These are phyloP conservation scores for Tetrao urogallus DNA, from an alignment of 2,113 vertebrate species.

Conservation along the genomic window DNA sequence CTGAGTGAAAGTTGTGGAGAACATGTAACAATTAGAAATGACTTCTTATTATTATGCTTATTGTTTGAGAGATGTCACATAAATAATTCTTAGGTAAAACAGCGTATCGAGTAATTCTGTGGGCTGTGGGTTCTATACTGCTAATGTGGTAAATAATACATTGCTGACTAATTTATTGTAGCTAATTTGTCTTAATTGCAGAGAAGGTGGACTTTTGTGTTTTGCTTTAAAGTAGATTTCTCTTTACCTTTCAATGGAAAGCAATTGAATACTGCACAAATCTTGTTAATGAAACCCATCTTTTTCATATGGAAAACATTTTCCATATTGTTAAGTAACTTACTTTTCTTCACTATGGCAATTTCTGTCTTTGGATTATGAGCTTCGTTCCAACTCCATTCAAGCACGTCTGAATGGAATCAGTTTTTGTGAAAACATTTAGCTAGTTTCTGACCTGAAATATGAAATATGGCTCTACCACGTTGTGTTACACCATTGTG, in stretches of 20 bases:
- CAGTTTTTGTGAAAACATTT: neutral
- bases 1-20: neutral
- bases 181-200: neutral
- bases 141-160: neutral
- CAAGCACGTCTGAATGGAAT: neutral
- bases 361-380: neutral
- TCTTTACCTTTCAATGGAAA: neutral
- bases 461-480: neutral
- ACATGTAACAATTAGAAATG: neutral
- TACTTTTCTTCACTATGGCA: neutral
- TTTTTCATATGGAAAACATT: neutral
- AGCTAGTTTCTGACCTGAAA: neutral
- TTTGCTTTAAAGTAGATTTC: neutral
- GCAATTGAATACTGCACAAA: neutral
- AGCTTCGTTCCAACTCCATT: neutral
- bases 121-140: neutral
- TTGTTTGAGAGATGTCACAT: neutral
- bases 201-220: neutral
- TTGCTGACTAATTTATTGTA: neutral
- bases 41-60: neutral
- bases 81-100: neutral
- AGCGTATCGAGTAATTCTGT: neutral
- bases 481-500: neutral
- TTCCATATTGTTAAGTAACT: neutral
- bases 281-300: neutral